These are phyloP conservation scores for Laspeyria flexula DNA, from an alignment of 2,888 invertebrate species.

Conservation along the genomic window DNA sequence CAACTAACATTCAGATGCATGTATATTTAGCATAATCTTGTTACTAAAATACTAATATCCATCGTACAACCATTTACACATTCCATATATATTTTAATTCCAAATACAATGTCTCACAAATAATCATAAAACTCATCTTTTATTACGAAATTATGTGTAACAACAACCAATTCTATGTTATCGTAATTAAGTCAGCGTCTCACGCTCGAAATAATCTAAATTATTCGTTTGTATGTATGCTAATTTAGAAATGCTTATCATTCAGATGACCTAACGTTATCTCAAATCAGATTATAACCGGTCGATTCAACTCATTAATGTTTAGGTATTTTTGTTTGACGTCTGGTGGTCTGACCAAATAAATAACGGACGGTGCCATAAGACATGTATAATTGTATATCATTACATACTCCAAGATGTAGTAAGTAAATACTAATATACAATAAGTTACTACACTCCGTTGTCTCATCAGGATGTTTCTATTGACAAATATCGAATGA, in stretches of 20 bases:
- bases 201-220: slow-evolving; percentile 17
- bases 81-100: too few relatives aligned
- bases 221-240: slow-evolving; percentile 22
- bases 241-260: slow-evolving; percentile 27
- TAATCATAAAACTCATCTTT: slow-evolving; percentile 11
- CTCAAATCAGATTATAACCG: slow-evolving; percentile 38
- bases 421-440: too few relatives aligned
- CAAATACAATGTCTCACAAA: background rate
- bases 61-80: too few relatives aligned
- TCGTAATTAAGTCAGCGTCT: slow-evolving; percentile 8
- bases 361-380: background rate
- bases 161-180: slow-evolving; percentile 9
- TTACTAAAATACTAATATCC: too few relatives aligned
- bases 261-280: slow-evolving; percentile 37
- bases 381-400: too few relatives aligned
- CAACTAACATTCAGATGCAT: too few relatives aligned
- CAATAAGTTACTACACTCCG: too few relatives aligned
- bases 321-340: slow-evolving; percentile 29
- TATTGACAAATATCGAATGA: too few relatives aligned
- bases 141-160: slow-evolving; percentile 7
- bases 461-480: too few relatives aligned
- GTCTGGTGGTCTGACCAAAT: slow-evolving; percentile 1
- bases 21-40: too few relatives aligned
- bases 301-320: slow-evolving; percentile 43
- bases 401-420: too few relatives aligned